Base-by-base conservation (phyloP, 2,888 invertebrate genomes). In the Tiliacea aurago region DNA sequence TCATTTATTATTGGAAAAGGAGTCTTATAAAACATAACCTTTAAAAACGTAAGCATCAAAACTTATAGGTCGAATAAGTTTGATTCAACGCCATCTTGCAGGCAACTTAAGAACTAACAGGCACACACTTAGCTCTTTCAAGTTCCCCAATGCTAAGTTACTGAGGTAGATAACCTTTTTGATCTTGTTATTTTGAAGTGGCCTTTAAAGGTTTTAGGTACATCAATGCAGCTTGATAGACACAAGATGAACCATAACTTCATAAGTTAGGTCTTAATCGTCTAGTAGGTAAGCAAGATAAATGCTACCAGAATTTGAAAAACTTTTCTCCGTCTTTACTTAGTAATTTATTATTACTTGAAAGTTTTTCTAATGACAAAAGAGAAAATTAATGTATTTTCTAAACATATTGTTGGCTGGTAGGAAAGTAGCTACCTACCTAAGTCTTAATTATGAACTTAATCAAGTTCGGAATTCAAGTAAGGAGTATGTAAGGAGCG, bases 21-120 rank as follows among this genome's bases (percentile, higher is more conserved):
- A n/a, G 15, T 49, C 5, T 37, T 51, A 11, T 15, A 9, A 45
- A 45, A 18, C 15, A 5, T 28, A 11, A 56, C 6, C 5, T 20
- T 23, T 55, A 10, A 23, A 51, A 51, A 11, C 51, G 13, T 11
- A 51, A 58, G 23, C 7, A 7, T 28, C n/a, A 51, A 7, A 61
- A 43, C 15, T 9, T 11, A n/a, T 6, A 49, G n/a, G 15, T 41
- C n/a, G 28, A 47, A 47, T 20, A 73, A 67, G 13, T 53, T 77
- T 47, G n/a, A 68, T 47, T 51, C 33, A 84, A 49, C 81, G 81
- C 81, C 81, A 81, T 84, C 81, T 81, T 75, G 23, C 62, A 43
- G 53, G 33, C 43, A 66, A 68, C 62, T 59, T 56, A 11, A 41
- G 76, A 84, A 84, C 84, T 75, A 65, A 15, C 58, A 84, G 75